phyloP scores from a whole-genome alignment of 2,888 invertebrate species.

The Nemotelus pantherinus region DNA sequence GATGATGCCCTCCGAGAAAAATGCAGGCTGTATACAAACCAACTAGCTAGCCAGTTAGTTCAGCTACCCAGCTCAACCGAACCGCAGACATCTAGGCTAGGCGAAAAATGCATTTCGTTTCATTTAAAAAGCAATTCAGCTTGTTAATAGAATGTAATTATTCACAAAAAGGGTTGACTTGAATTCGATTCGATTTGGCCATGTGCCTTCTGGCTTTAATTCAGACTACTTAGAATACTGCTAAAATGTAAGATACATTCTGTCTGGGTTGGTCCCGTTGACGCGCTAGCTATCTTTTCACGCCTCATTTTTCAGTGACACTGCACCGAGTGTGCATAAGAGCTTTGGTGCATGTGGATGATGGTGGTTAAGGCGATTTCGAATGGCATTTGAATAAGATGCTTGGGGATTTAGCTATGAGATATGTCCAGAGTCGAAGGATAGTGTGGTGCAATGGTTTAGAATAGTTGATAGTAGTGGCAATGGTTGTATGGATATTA shows the following conservation, averaged over 20 bases:
- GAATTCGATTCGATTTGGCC: neutral
- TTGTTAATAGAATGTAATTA: slow-evolving; percentile 49
- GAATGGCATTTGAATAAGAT: no score
- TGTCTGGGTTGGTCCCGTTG: neutral
- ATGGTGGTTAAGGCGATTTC: no score
- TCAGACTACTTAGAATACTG: slow-evolving; percentile 8
- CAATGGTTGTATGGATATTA: slow-evolving; percentile 4
- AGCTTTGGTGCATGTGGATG: no score
- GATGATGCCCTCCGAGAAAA: no score
- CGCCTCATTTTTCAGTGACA: slow-evolving; percentile 12
- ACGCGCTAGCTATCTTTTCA: slow-evolving; percentile 7
- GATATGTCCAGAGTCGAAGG: no score
- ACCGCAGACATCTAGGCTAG: no score
- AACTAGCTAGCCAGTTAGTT: no score
- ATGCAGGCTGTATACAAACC: no score
- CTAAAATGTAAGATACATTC: neutral
- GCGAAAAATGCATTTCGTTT: slow-evolving; percentile 27
- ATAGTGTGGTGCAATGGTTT: neutral
- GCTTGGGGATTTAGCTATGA: slow-evolving; percentile 15
- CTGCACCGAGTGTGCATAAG: no score
- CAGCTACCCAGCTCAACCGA: no score
- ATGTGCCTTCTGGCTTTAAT: slow-evolving; percentile 11
- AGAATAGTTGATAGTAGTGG: neutral
- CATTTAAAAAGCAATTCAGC: slow-evolving; percentile 49
- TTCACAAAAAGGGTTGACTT: slow-evolving; percentile 36